Conservation (phyloP, 2,797 vertebrate species). For the Fundulus diaphanus region DNA sequence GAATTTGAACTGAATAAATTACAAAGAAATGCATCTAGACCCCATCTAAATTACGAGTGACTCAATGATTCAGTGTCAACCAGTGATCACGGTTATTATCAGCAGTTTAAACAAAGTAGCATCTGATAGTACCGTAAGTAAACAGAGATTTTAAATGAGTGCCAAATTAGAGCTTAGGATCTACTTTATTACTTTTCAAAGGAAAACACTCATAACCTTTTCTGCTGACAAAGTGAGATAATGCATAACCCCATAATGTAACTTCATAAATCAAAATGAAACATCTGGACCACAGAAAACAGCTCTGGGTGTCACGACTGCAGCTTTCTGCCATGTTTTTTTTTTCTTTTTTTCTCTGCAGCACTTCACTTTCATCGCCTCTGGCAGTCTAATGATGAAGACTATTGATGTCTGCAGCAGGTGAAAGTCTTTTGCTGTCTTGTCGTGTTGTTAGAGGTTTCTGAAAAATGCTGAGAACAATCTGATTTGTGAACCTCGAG, state of each 20-base stretch:
- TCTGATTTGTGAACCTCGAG: slow-evolving; percentile 4
- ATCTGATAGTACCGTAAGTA: not conserved
- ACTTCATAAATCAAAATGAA: not conserved
- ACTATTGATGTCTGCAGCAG: not conserved
- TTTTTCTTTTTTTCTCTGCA: slow-evolving; percentile 10
- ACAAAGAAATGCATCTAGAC: not conserved
- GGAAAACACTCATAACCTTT: not conserved
- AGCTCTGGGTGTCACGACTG: not conserved
- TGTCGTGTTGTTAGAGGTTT: not conserved
- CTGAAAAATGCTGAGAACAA: not conserved
- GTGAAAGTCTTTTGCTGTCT: slow-evolving; percentile 5
- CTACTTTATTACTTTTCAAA: not conserved
- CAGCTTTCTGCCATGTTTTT: not conserved
- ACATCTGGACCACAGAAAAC: not conserved
- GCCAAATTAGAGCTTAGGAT: not conserved
- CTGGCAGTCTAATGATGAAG: slow-evolving; percentile 4
- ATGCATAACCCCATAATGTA: not conserved
- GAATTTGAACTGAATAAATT: not conserved
- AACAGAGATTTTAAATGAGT: not conserved
- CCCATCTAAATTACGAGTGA: not conserved
- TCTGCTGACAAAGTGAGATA: not conserved
- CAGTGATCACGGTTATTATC: not conserved
- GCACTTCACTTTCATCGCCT: slow-evolving; percentile 8
- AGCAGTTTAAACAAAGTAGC: not conserved
- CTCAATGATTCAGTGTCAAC: not conserved